Evolutionary conservation across 2,797 vertebrate species (phyloP).

Genomic region (Neomorphus geoffroyi): DNA sequence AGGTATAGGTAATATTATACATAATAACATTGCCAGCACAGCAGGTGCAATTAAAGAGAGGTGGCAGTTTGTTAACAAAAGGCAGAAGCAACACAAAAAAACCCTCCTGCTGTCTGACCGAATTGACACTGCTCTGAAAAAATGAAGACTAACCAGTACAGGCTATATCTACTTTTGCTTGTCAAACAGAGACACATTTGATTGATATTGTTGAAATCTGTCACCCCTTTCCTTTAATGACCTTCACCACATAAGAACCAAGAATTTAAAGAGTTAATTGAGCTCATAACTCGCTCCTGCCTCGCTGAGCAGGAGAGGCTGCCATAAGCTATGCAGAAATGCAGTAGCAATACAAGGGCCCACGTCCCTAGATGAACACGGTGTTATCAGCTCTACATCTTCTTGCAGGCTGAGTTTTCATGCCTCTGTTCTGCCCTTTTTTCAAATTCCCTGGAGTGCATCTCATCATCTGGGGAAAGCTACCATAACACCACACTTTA

Average conservation of each 20-base stretch:
- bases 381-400: neutral
- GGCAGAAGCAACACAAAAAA: conserved; percentile 11
- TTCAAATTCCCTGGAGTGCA: neutral
- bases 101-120: neutral
- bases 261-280: neutral
- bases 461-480: neutral
- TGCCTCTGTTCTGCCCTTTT: neutral
- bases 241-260: neutral
- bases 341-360: neutral
- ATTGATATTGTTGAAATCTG: neutral
- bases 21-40: neutral
- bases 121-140: neutral
- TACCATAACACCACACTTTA: neutral
- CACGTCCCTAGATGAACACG: neutral
- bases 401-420: neutral
- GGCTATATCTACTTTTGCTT: neutral
- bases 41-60: conserved; percentile 5
- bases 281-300: neutral
- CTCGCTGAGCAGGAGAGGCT: neutral
- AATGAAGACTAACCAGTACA: neutral
- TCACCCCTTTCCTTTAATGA: neutral
- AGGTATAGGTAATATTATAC: neutral
- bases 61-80: conserved; percentile 25
- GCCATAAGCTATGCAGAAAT: neutral
- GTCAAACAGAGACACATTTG: neutral